Base-by-base conservation (phyloP, 1,140 invertebrate genomes). In the Drosophila micromelanica region DNA sequence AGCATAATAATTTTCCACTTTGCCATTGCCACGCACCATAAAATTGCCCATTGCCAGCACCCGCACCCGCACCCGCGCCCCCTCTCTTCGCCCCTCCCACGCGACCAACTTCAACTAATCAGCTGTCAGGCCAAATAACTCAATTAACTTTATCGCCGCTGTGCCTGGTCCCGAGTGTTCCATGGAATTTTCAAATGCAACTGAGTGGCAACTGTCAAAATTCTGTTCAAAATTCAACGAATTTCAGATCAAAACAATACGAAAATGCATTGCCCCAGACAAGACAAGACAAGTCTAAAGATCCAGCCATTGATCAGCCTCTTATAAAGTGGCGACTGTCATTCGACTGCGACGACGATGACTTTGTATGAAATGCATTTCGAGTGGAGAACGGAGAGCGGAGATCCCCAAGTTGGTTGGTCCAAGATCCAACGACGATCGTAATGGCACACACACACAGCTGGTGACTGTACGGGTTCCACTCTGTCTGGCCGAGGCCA, bases 251-350 rank as follows among this genome's bases (percentile, higher is more conserved):
- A 87, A 89, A 87, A 87, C 84, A 87, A 87, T 87, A 89, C 70
- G 76, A 84, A 86, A 86, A 86, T 80, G 81, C 81, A 80, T 86
- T 80, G 85, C 76, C 76, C 69, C 42, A 73, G 64, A 62, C 67
- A 51, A 55, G 37, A 59, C 48, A 81, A 86, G 81, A 63, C 71
- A 75, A 87, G 65, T 63, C 75, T 73, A 87, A 87, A 87, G 82
- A 87, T 89, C 61, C 79, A 89, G 84, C 85, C 73, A 76, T 76
- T 76, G 73, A 76, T 71, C 68, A 76, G 72, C 54, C 73, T 75
- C 84, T 76, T 68, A 85, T 89, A 87, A 87, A 89, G 84, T 87
- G 84, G 79, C 84, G 84, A 89, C 84, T 87, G 84, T 84, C 84
- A 89, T 72, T 74, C 68, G 79, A 76, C 59, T 59, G 32, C 32